phyloP scores from a whole-genome alignment of 2,888 invertebrate genomes.

The Ecliptopera silaceata region DNA sequence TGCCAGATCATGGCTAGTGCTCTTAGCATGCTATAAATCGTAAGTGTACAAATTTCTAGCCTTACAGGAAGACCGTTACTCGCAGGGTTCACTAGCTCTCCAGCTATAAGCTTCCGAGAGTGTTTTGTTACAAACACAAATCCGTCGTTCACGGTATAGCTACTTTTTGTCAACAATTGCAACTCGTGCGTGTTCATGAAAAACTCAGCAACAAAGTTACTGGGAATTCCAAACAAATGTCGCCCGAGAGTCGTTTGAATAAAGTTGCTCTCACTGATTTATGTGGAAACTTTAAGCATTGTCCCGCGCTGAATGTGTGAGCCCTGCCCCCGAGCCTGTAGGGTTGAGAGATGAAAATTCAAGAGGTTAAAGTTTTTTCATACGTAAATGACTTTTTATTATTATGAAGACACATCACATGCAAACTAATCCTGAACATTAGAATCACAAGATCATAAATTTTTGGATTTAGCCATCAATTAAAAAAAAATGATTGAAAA shows the following conservation, averaged over 20 bases:
- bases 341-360: slow-evolving; percentile 11
- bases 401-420: background rate
- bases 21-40: no score
- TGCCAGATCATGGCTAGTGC: no score
- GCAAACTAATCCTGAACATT: no score
- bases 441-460: no score
- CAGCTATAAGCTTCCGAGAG: background rate
- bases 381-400: background rate
- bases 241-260: slow-evolving; percentile 81
- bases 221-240: slow-evolving; percentile 78
- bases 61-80: no score
- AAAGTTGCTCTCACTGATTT: slow-evolving; percentile 79
- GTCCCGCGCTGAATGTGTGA: slow-evolving; percentile 57
- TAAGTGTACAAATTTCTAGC: no score
- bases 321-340: no score
- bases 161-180: slow-evolving; percentile 26
- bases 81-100: no score
- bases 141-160: background rate
- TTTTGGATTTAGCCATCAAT: no score
- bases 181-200: slow-evolving; percentile 21
- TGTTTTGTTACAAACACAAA: slow-evolving; percentile 1
- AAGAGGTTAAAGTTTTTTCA: background rate
- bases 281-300: slow-evolving; percentile 72
- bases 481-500: no score
- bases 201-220: slow-evolving; percentile 51